Base-by-base conservation (phyloP, 2,888 invertebrate species). In the Eremobia ochroleuca region DNA sequence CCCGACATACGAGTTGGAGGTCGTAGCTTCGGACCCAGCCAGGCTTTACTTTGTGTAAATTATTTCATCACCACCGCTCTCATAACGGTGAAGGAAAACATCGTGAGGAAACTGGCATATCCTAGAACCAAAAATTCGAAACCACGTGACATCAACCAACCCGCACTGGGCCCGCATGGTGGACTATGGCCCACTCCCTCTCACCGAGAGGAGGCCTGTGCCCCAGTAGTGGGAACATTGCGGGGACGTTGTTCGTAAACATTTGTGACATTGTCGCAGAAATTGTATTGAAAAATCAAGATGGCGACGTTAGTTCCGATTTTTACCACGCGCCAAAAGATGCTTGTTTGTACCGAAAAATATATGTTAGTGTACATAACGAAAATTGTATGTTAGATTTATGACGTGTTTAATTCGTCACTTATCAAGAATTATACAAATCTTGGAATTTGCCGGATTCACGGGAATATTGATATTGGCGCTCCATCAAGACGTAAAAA, bases 401-500 rank as follows among this genome's bases (percentile, higher is more conserved):
- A 31, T 15, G 25, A 31, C 25, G 34, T 67, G 52, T 70, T 40
- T 40, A 15, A 70, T 70, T 73, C 55, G 40, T 71, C 55, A 55
- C n/a, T 8, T 31, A 31, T n/a, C 71, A 67, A 34, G 25, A 67
- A 18, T 34, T 67, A 18, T 11, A 52, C 28, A 65, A 66, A 76
- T 66, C 34, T 43, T 28, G 61, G 78, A 78, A 77, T 55, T 34
- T 55, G 46, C 8, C 52, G 52, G 40, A 68, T 34, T 77, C 77
- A 15, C 40, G 15, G 25, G 28, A 28, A 43, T 78, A 77, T 77
- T 77, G 43, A 52, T 71, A 52, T 77, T 77, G 79, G 77, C 77
- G 28, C 62, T 62, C 9, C 52, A 55, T 79, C 79, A 78, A 78
- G 79, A 71, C 71, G 37, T 77, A 78, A 70, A 78, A 46, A 77